A percentile compares a stretch with the other conserved stretches of the same genome.
These are phyloP conservation scores for Hozukius guyotensis DNA, from an alignment of 2,797 vertebrate genomes.

Conservation along the genomic window DNA sequence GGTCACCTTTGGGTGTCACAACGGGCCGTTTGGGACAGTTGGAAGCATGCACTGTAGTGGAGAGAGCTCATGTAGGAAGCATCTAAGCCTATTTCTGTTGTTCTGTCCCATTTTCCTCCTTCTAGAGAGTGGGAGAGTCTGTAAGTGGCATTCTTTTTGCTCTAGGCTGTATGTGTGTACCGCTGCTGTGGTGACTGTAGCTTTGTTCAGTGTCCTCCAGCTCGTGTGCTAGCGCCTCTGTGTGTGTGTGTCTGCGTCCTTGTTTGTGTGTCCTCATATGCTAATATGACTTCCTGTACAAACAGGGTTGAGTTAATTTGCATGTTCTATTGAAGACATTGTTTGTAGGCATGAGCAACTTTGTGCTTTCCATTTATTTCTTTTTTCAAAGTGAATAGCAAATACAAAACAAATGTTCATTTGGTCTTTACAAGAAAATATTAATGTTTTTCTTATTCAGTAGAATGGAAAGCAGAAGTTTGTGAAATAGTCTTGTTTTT, in stretches of 20 bases:
- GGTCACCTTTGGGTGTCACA: slow-evolving; percentile 12
- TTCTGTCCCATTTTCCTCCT: slow-evolving; percentile 87
- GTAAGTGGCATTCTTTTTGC: slow-evolving; percentile 91
- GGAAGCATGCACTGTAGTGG: slow-evolving; percentile 53
- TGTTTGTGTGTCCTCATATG: slow-evolving; percentile 35
- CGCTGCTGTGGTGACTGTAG: slow-evolving; percentile 43
- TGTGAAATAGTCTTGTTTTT: slow-evolving; percentile 12
- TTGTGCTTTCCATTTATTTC: slow-evolving; percentile 56
- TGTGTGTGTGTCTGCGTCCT: neutral
- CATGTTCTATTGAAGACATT: slow-evolving; percentile 37
- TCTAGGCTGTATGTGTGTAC: slow-evolving; percentile 53
- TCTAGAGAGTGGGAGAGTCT: slow-evolving; percentile 97
- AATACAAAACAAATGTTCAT: neutral
- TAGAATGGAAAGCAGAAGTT: slow-evolving; percentile 60
- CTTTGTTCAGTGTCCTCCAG: slow-evolving; percentile 46
- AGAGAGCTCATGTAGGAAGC: slow-evolving; percentile 53
- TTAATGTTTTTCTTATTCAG: neutral
- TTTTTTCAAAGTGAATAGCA: neutral
- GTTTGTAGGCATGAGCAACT: slow-evolving; percentile 24
- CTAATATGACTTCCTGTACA: slow-evolving; percentile 8
- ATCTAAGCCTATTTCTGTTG: slow-evolving; percentile 86
- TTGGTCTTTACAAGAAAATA: neutral
- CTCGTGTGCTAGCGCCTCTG: neutral
- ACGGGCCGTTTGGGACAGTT: slow-evolving; percentile 22
- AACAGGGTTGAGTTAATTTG: slow-evolving; percentile 20